These are phyloP conservation scores for Lophius piscatorius DNA, from an alignment of 2,113 vertebrate genomes.

Conservation along the genomic window DNA sequence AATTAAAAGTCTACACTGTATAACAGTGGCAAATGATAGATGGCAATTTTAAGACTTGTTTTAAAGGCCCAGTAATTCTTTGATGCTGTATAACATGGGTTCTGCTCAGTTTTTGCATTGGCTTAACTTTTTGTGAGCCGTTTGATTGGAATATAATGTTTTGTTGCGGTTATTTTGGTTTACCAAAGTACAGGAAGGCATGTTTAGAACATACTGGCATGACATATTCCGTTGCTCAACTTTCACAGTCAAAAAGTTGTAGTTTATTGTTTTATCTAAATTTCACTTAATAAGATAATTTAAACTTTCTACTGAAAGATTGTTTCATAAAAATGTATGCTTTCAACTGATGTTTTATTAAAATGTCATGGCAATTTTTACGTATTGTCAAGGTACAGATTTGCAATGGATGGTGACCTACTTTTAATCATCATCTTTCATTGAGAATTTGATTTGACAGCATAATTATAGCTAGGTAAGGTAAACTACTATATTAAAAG, in stretches of 20 bases:
- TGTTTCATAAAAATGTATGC: background rate
- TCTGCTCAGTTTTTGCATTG: conserved; percentile 18
- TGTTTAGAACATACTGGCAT: background rate
- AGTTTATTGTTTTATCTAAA: too few species aligned
- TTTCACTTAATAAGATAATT: too few species aligned
- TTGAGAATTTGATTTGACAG: too few species aligned
- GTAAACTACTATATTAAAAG: too few species aligned
- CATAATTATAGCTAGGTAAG: too few species aligned
- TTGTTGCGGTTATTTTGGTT: conserved; percentile 3
- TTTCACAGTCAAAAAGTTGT: background rate
- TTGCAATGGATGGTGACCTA: too few species aligned
- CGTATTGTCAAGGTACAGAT: too few species aligned
- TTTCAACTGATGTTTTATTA: too few species aligned
- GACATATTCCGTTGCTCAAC: background rate
- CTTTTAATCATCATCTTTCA: too few species aligned
- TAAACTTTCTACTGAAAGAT: background rate
- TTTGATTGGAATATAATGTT: conserved; percentile 20
- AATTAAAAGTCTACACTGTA: conserved; percentile 55
- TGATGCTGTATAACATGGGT: conserved; percentile 25
- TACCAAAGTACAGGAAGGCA: background rate
- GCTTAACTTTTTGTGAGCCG: conserved; percentile 2
- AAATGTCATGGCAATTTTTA: too few species aligned
- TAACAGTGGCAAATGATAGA: conserved; percentile 51
- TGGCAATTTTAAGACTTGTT: conserved; percentile 62
- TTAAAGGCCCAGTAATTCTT: conserved; percentile 47